A percentile compares a stretch with the other conserved stretches of the same genome.
phyloP scores from a whole-genome alignment of 2,888 invertebrate genomes.

The Nemotelus pantherinus region DNA sequence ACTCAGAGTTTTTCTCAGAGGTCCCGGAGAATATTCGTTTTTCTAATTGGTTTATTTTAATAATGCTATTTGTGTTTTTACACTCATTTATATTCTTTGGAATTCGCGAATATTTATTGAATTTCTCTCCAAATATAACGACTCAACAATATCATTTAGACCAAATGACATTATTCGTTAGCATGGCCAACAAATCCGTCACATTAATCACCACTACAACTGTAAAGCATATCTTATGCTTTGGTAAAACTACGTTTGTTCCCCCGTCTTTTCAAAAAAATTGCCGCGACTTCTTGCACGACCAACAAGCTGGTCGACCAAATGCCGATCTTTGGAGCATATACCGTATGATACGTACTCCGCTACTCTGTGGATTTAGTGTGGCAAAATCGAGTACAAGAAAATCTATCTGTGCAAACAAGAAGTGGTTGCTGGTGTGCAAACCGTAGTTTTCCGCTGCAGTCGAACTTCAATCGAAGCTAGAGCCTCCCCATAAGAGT shows the following conservation, averaged over 20 bases:
- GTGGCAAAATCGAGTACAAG: slow-evolving; percentile 24
- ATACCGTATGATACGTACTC: slow-evolving; percentile 6
- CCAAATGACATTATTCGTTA: too few species aligned
- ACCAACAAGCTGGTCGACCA: slow-evolving; percentile 12
- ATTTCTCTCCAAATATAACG: too few species aligned
- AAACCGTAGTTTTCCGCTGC: slow-evolving; percentile 9
- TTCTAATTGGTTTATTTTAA: too few species aligned
- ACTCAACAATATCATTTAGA: too few species aligned
- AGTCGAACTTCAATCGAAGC: background rate
- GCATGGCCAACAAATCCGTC: background rate
- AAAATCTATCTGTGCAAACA: slow-evolving; percentile 30
- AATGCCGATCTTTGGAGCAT: slow-evolving; percentile 12
- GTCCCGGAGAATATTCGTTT: too few species aligned
- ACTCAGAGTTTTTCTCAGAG: too few species aligned
- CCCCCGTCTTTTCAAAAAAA: slow-evolving; percentile 31
- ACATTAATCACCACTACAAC: slow-evolving; percentile 1
- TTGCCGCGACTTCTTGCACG: slow-evolving; percentile 37
- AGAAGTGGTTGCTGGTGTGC: slow-evolving; percentile 23
- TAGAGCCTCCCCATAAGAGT: slow-evolving; percentile 33
- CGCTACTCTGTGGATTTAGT: slow-evolving; percentile 21
- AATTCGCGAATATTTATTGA: too few species aligned
- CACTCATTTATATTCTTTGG: too few species aligned
- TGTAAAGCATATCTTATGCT: slow-evolving; percentile 3
- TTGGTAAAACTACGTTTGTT: slow-evolving; percentile 10
- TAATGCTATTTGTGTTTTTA: too few species aligned